A percentile compares a stretch with the other conserved stretches of the same genome.
These are phyloP conservation scores for Nixonia krombeini DNA, from an alignment of 1,140 invertebrate species.

Conservation along the genomic window DNA sequence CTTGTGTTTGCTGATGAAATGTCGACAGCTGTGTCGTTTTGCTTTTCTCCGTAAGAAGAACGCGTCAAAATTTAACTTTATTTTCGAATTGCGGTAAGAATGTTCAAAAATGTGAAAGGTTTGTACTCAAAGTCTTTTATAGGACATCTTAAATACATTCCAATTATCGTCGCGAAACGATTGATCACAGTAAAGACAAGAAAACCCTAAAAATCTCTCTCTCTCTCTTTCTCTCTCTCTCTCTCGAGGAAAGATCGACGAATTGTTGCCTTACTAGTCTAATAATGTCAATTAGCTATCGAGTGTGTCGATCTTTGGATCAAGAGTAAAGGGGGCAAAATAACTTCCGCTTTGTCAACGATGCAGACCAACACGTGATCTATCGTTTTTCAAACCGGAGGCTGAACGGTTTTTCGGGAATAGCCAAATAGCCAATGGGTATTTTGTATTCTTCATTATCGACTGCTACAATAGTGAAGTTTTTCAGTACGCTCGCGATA, in stretches of 20 bases:
- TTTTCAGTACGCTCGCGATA: conserved; percentile 81
- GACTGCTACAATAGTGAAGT: conserved; percentile 78
- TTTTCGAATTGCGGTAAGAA: too few species aligned
- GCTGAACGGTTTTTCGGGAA: conserved; percentile 78
- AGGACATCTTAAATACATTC: not conserved
- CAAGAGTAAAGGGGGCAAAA: too few species aligned
- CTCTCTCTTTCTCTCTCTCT: conserved; percentile 5
- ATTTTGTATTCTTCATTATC: conserved; percentile 69
- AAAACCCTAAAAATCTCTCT: conserved; percentile 1
- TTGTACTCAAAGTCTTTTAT: conserved; percentile 21
- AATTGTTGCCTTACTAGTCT: conserved; percentile 52
- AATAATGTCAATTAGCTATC: conserved; percentile 59
- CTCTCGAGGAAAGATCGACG: conserved; percentile 10
- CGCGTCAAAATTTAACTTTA: too few species aligned
- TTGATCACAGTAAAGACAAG: conserved; percentile 25
- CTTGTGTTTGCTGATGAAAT: too few species aligned
- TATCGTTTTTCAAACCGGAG: conserved; percentile 74
- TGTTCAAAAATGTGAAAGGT: conserved; percentile 1
- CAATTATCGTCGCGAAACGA: conserved; percentile 3
- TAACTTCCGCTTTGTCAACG: not conserved
- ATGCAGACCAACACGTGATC: not conserved
- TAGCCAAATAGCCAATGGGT: conserved; percentile 78
- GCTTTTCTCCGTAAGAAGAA: too few species aligned
- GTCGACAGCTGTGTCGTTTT: too few species aligned
- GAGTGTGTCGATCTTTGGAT: not conserved